Base-by-base conservation (phyloP, 1,140 invertebrate genomes). In the Trichonephila clavata region DNA sequence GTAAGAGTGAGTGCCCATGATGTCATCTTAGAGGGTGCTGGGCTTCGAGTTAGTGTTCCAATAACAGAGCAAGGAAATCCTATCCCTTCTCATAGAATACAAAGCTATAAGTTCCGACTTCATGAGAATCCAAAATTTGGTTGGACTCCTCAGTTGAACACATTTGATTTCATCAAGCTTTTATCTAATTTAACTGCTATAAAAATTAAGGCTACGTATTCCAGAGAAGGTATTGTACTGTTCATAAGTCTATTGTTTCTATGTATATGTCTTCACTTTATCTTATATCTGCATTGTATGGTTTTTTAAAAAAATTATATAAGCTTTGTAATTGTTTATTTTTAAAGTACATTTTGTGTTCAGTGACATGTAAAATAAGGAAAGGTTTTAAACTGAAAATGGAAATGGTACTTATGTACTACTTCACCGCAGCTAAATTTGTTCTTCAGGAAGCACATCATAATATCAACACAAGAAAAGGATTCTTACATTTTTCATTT, bases 131-230 rank as follows among this genome's bases (percentile, higher is more conserved):
- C 94, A 6, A 97, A 16, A 27, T 99, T 98, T 95, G 97, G 98
- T 21, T 99, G 99, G 99, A 97, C 97, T 93, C 99, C 99, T 1
- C 97, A 97, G 20, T 96, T 99, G 1, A 97, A 97, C 5, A 97
- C 98, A 0, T 96, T 97, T 83, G 98, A 98, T 57, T 99, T 99
- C 95, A 98, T 99, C 95, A 98, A 98, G 0, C 97, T 99, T 61
- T 96, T 99, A 3, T 97, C 98, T 7, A 99, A 99, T 95, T 95
- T 99, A 57, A 99, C 98, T 1, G 97, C 98, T 0, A 98, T 99
- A 77, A 99, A 98, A 96, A 98, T 99, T 91, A 97, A 98, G 63
- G 99, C 97, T 68, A 99, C 98, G 0, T 99, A 99, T 95, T 97
- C 97, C 4, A 96, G 97, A 95, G 96, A 96, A 96, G 96, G 97